phyloP scores from a whole-genome alignment of 64 coral and sea anemone genomes.

The Pocillopora verrucosa region DNA sequence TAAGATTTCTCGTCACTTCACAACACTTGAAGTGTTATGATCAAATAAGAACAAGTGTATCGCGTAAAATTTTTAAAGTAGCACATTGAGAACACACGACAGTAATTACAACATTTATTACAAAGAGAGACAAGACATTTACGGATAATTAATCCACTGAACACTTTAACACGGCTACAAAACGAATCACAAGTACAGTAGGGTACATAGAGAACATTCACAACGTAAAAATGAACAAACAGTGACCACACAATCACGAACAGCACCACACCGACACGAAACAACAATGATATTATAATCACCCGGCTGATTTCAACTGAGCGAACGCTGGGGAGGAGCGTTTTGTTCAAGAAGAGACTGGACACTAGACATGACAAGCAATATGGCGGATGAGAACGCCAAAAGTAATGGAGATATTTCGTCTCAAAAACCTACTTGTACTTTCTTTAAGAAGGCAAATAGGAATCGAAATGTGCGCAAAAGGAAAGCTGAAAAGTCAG shows the following conservation, averaged over 20 bases:
- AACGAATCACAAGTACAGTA: no score
- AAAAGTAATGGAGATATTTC: slow-evolving; percentile 18
- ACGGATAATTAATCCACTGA: no score
- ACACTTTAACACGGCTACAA: no score
- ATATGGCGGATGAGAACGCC: slow-evolving; percentile 84
- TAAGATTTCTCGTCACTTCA: slow-evolving; percentile 77
- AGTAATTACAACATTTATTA: not conserved
- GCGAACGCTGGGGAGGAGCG: not conserved
- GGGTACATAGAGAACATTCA: no score
- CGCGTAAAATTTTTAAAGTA: slow-evolving; percentile 24
- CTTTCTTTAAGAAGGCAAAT: slow-evolving; percentile 97
- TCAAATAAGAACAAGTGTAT: slow-evolving; percentile 99
- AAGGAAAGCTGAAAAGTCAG: slow-evolving; percentile 85
- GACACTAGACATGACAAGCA: not conserved
- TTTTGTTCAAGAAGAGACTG: not conserved
- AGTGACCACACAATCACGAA: not conserved
- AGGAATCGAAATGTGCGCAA: slow-evolving; percentile 93
- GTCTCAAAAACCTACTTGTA: slow-evolving; percentile 67
- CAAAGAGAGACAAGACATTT: no score
- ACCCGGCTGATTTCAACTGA: not conserved
- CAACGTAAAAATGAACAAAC: not conserved
- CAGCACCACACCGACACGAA: not conserved
- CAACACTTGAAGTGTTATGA: slow-evolving; percentile 45
- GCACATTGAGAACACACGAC: not conserved
- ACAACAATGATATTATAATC: not conserved